Percentiles rank a stretch among this genome's conserved stretches.
Evolutionary conservation across 2,888 invertebrate species (phyloP).

Genomic region (Lasioglossum oenotherae): DNA sequence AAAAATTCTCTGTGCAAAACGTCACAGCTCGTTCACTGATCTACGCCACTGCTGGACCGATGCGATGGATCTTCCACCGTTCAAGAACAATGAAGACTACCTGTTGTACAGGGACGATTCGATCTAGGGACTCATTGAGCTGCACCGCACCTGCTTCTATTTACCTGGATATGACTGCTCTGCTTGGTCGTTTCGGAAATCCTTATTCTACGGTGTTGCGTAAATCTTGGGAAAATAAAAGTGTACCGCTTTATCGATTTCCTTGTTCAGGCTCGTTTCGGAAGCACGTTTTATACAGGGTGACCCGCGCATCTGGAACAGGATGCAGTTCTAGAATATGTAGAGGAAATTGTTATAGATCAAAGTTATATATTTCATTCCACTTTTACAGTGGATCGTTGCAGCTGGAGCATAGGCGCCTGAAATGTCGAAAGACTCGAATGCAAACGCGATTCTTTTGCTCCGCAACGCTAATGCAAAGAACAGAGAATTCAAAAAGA

Average conservation of each 20-base stretch:
- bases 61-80: slow-evolving; percentile 67
- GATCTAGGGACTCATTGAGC: neutral
- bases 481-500: no score
- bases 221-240: neutral
- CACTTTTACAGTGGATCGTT: no score
- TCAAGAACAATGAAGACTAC: slow-evolving; percentile 68
- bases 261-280: neutral
- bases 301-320: no score
- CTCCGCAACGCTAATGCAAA: no score
- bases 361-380: no score
- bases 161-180: neutral
- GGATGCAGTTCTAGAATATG: no score
- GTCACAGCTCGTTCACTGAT: neutral
- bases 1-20: neutral
- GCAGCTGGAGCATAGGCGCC: no score
- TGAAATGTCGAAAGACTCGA: no score
- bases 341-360: no score
- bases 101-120: slow-evolving; percentile 51
- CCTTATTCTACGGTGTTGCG: neutral
- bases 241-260: neutral
- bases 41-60: slow-evolving; percentile 59
- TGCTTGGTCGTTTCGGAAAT: neutral
- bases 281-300: neutral
- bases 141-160: neutral
- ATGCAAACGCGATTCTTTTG: no score